Conservation (phyloP, 2,113 vertebrate species). For the Hystrix cristata region DNA sequence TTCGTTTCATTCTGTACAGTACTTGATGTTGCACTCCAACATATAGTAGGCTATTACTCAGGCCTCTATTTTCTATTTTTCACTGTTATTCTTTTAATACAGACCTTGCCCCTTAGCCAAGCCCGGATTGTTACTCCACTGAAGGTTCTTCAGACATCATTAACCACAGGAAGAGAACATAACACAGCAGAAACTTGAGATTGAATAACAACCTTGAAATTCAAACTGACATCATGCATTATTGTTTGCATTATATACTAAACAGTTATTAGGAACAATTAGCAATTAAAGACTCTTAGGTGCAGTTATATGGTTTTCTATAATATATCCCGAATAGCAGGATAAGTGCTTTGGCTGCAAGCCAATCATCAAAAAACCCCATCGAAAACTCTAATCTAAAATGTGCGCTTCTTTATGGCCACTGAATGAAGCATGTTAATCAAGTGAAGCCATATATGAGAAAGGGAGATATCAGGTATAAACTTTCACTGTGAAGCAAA, state of each 20-base stretch:
- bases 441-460: conserved; percentile 37
- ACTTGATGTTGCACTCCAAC: not conserved
- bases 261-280: conserved; percentile 80
- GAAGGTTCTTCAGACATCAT: conserved; percentile 78
- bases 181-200: conserved; percentile 77
- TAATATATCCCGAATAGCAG: conserved; percentile 78
- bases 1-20: not conserved
- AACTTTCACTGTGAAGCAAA: not conserved
- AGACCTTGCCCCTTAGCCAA: conserved; percentile 71
- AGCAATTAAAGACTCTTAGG: conserved; percentile 77
- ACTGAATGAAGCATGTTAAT: conserved; percentile 68
- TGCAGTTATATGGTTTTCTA: conserved; percentile 76
- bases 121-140: conserved; percentile 58
- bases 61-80: conserved; percentile 68
- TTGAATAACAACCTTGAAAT: conserved; percentile 72
- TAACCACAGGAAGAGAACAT: conserved; percentile 79
- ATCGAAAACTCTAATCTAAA: conserved; percentile 79
- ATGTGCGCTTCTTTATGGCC: conserved; percentile 70
- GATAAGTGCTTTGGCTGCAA: conserved; percentile 82
- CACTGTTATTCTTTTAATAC: conserved; percentile 70
- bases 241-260: conserved; percentile 74
- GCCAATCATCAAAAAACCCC: conserved; percentile 75
- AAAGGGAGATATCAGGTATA: conserved; percentile 9
- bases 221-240: conserved; percentile 76
- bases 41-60: conserved; percentile 1